A percentile compares a stretch with the other conserved stretches of the same genome.
phyloP scores from a whole-genome alignment of 64 coral and sea anemone genomes.

The Stichodactyla helianthus region DNA sequence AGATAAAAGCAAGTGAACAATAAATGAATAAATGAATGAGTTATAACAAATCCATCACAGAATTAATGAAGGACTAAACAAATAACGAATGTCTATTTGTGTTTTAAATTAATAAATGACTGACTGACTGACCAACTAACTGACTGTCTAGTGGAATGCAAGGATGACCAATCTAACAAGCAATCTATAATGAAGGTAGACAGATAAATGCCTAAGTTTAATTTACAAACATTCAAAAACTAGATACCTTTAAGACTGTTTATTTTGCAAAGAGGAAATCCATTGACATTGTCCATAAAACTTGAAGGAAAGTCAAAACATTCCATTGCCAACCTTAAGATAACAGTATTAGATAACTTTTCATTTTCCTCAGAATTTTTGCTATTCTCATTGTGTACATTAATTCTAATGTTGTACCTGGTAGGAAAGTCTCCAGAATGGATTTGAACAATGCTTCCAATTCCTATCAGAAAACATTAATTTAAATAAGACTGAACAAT shows the following conservation, averaged over 20 bases:
- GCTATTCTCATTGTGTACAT: not conserved
- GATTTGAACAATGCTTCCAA: conserved; percentile 89
- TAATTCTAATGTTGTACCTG: conserved; percentile 41
- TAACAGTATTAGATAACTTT: too few species aligned
- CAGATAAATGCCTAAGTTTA: not conserved
- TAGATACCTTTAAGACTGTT: conserved; percentile 18
- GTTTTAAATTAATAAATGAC: not conserved
- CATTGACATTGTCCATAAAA: conserved; percentile 44
- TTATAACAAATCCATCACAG: too few species aligned
- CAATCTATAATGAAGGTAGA: too few species aligned
- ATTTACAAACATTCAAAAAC: not conserved
- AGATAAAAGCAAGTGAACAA: not conserved
- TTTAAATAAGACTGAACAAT: not conserved
- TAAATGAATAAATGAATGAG: not conserved
- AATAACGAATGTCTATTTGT: too few species aligned
- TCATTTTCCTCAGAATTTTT: too few species aligned
- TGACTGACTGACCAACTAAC: not conserved
- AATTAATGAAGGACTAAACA: too few species aligned
- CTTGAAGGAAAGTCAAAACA: conserved; percentile 69
- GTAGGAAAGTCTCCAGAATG: conserved; percentile 85
- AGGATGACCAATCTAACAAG: too few species aligned
- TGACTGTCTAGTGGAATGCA: not conserved
- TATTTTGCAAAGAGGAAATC: conserved; percentile 64
- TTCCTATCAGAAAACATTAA: conserved; percentile 35
- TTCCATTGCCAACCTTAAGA: conserved; percentile 67